phyloP scores from a whole-genome alignment of 2,888 invertebrate species.

The Phalera bucephala region DNA sequence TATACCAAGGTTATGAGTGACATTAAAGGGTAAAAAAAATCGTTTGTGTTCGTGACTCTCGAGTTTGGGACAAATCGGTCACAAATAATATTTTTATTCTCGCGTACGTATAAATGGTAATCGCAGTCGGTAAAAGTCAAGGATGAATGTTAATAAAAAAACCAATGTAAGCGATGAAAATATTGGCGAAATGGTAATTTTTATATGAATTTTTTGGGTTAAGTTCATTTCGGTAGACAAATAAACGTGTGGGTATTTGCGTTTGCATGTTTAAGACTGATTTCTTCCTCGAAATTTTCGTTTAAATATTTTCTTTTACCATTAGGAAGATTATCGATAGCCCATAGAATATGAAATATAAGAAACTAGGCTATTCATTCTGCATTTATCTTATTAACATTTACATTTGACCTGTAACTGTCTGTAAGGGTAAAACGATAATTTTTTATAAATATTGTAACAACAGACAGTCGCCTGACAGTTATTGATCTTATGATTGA shows the following conservation, averaged over 20 bases:
- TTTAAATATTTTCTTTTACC: too few relatives aligned
- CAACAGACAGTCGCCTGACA: not conserved
- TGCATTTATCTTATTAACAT: too few relatives aligned
- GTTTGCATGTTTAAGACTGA: too few relatives aligned
- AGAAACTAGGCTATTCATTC: too few relatives aligned
- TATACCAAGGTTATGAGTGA: conserved; percentile 50
- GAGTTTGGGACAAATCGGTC: conserved; percentile 53
- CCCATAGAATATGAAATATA: too few relatives aligned
- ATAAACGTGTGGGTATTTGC: not conserved
- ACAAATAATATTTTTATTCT: conserved; percentile 45
- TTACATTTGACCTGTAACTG: too few relatives aligned
- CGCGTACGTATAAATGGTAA: conserved; percentile 57
- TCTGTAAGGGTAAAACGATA: conserved; percentile 5
- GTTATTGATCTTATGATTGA: conserved; percentile 1
- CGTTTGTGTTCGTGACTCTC: conserved; percentile 56
- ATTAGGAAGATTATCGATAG: too few relatives aligned
- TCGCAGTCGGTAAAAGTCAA: conserved; percentile 52
- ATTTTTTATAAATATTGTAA: conserved; percentile 3
- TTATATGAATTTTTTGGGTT: conserved; percentile 6
- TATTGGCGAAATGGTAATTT: conserved; percentile 37
- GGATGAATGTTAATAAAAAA: conserved; percentile 48
- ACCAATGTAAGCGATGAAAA: conserved; percentile 22
- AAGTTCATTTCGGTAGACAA: not conserved
- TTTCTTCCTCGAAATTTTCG: not conserved
- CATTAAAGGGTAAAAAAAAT: conserved; percentile 46